Evolutionary conservation across 1,140 invertebrate genomes (phyloP).

Genomic region (Rhopalosiphum maidis): DNA sequence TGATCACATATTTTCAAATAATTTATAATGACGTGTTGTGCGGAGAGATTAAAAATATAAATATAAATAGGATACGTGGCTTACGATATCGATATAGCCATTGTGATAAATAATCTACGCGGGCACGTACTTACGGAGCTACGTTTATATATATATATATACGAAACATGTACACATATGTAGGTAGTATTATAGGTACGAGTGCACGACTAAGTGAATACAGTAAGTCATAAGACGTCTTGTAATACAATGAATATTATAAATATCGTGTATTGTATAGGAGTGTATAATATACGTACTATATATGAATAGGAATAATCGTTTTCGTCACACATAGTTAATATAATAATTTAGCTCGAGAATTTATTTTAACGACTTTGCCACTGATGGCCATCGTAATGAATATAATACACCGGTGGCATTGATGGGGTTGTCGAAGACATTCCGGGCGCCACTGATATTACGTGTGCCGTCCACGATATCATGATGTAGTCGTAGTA

Average conservation of each 20-base stretch:
- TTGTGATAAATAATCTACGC: background rate
- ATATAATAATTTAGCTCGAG: constrained; percentile 5
- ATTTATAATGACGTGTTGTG: background rate
- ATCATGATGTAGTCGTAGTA: too few species aligned
- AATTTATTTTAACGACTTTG: background rate
- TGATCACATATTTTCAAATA: background rate
- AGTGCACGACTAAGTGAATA: background rate
- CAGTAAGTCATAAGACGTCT: background rate
- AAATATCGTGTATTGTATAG: background rate
- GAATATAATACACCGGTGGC: background rate
- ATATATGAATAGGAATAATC: background rate
- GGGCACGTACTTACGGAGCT: background rate
- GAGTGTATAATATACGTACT: too few species aligned
- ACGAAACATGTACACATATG: background rate
- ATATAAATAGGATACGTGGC: background rate
- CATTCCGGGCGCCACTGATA: background rate
- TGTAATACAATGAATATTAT: background rate
- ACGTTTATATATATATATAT: too few species aligned
- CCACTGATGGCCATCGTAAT: background rate
- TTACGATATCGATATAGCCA: background rate
- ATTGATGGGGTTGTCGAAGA: background rate
- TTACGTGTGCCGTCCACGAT: background rate
- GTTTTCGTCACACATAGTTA: background rate
- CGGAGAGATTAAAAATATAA: background rate
- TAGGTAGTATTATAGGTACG: too few species aligned